Percentiles rank a stretch among this genome's conserved stretches.
phyloP scores from a whole-genome alignment of 1,140 invertebrate genomes.

The Rhagoletis zephyria region DNA sequence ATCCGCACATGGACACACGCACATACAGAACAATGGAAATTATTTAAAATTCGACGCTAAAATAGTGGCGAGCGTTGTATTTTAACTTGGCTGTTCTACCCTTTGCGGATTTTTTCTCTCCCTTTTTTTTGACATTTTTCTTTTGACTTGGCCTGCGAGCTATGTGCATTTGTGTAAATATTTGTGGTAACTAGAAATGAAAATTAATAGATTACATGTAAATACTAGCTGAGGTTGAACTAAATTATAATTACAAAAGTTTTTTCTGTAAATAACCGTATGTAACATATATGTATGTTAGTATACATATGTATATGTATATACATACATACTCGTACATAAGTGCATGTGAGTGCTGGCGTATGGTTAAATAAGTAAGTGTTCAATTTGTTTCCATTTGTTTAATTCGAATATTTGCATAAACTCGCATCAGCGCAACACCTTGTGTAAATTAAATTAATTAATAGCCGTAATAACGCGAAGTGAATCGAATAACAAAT shows the following conservation, averaged over 20 bases:
- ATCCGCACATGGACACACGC: neutral
- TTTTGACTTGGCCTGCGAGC: neutral
- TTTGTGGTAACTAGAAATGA: neutral
- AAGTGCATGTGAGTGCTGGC: no score
- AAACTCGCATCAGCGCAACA: neutral
- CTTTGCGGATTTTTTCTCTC: neutral
- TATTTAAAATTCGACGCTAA: neutral
- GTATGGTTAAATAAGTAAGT: no score
- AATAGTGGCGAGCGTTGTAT: neutral
- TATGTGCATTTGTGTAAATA: neutral
- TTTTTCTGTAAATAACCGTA: neutral
- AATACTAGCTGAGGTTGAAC: constrained; percentile 14
- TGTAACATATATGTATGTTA: no score
- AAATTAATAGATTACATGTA: neutral
- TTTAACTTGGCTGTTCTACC: neutral
- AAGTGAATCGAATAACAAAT: neutral
- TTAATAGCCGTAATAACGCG: neutral
- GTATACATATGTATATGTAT: no score
- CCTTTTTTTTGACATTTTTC: neutral
- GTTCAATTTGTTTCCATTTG: no score
- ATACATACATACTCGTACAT: no score
- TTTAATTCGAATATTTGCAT: neutral
- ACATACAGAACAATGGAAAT: neutral
- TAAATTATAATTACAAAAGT: neutral
- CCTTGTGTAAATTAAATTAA: constrained; percentile 27